Evolutionary conservation across 2,113 vertebrate genomes (phyloP).

Genomic region (Engraulis encrasicolus): DNA sequence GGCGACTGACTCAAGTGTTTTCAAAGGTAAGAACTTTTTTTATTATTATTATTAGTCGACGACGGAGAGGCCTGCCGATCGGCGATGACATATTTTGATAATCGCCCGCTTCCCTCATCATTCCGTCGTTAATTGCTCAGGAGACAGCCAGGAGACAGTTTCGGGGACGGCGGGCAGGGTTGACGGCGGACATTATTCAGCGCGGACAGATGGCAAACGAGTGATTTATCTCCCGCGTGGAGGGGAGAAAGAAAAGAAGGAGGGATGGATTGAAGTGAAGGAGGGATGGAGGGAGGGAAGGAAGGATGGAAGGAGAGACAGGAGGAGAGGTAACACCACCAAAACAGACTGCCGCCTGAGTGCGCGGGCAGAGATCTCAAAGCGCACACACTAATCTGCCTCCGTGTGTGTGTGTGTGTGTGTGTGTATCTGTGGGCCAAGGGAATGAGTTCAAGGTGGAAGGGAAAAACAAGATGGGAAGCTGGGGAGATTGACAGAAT

Average conservation of each 20-base stretch:
- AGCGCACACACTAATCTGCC: conserved; percentile 69
- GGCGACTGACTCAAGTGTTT: not conserved
- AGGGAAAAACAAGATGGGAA: conserved; percentile 43
- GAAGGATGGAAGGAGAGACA: conserved; percentile 48
- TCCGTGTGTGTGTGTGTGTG: conserved; percentile 39
- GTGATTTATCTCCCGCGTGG: conserved; percentile 66
- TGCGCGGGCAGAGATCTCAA: conserved; percentile 68
- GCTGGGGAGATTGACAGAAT: conserved; percentile 55
- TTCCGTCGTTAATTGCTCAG: not conserved
- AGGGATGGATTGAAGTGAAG: no score
- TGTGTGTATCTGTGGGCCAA: no score
- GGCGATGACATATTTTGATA: conserved; percentile 7
- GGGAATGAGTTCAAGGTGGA: conserved; percentile 72
- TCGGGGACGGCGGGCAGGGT: conserved; percentile 37
- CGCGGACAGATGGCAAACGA: conserved; percentile 62
- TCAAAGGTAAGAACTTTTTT: not conserved
- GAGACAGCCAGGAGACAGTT: not conserved
- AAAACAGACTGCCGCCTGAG: conserved; percentile 49
- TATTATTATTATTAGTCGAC: no score
- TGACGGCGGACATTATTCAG: conserved; percentile 59
- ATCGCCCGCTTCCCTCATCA: not conserved
- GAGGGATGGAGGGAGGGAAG: conserved; percentile 48
- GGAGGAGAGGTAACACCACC: no score
- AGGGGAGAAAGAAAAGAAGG: conserved; percentile 46
- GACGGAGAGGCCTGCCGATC: not conserved